These are phyloP conservation scores for Drosophila subquinaria DNA, from an alignment of 2,888 invertebrate species.

Conservation along the genomic window DNA sequence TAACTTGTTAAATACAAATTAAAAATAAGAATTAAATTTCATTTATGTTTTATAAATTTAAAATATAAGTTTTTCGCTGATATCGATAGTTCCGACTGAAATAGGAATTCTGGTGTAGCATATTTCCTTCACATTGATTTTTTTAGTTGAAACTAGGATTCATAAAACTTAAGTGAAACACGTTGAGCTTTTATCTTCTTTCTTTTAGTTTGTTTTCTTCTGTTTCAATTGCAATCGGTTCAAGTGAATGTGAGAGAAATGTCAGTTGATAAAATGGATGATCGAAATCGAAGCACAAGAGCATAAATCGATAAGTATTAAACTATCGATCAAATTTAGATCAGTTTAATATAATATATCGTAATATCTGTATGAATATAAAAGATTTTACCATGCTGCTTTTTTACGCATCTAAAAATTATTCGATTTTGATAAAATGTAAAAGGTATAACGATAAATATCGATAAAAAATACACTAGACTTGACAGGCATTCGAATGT, in stretches of 20 bases:
- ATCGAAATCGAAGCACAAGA: not conserved
- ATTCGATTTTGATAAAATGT: not conserved
- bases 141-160: too few relatives aligned
- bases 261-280: not conserved
- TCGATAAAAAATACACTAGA: constrained; percentile 14
- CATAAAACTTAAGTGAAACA: too few relatives aligned
- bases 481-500: constrained; percentile 21
- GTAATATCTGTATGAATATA: not conserved
- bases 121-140: too few relatives aligned
- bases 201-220: not conserved
- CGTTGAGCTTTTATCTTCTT: too few relatives aligned
- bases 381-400: not conserved
- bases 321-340: not conserved
- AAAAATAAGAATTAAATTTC: too few relatives aligned
- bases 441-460: not conserved
- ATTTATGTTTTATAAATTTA: too few relatives aligned
- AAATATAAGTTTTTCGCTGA: too few relatives aligned
- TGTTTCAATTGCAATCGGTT: not conserved
- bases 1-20: too few relatives aligned
- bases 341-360: not conserved
- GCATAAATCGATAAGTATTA: not conserved
- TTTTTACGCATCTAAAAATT: too few relatives aligned
- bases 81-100: too few relatives aligned
- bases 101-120: too few relatives aligned
- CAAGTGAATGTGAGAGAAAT: not conserved